Conservation (phyloP, 2,797 vertebrate genomes). For the Monodelphis domestica region DNA sequence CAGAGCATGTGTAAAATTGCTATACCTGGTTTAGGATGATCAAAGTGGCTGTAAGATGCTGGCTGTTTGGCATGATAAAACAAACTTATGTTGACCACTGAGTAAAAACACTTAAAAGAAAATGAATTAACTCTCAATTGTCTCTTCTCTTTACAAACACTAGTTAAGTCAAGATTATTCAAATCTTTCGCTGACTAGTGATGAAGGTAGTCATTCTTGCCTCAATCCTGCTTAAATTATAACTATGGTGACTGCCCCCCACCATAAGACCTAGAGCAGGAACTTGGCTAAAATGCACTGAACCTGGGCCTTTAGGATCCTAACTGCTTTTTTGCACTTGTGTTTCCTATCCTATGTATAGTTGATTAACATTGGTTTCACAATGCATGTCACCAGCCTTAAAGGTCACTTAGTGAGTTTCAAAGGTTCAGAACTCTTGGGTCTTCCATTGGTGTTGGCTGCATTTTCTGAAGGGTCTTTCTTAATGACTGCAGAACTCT, state of each 20-base stretch:
- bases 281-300: neutral
- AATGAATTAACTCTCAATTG: neutral
- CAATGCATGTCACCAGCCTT: neutral
- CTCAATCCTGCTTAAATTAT: neutral
- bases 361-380: neutral
- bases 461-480: neutral
- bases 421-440: neutral
- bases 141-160: neutral
- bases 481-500: neutral
- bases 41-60: neutral
- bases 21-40: neutral
- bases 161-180: neutral
- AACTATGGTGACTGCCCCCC: neutral
- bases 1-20: neutral
- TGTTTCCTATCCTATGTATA: neutral
- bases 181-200: neutral
- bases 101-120: neutral
- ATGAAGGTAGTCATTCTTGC: neutral
- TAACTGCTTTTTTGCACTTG: neutral
- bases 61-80: neutral
- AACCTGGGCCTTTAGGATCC: neutral
- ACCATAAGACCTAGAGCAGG: too few relatives aligned
- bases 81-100: neutral
- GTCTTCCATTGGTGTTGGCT: neutral
- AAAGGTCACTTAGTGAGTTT: neutral